Conservation (phyloP, 2,888 invertebrate species). For the Eueremaeus valkanovi region DNA sequence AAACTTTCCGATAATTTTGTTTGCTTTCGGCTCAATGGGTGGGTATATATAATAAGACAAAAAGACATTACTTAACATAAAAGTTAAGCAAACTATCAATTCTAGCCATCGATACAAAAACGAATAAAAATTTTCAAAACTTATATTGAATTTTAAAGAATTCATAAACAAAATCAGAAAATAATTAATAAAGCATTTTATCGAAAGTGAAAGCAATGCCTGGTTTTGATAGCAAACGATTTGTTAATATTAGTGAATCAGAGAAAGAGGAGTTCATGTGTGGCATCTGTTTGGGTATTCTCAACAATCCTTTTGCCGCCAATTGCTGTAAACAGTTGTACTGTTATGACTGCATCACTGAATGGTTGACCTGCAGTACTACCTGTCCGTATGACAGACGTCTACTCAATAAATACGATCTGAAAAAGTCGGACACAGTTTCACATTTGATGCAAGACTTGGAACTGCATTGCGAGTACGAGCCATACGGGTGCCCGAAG, state of each 20-base stretch:
- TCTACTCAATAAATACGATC: neutral
- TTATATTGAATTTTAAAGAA: too few relatives aligned
- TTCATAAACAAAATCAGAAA: too few relatives aligned
- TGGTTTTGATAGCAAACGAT: slow-evolving; percentile 32
- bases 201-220: slow-evolving; percentile 4
- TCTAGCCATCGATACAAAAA: neutral
- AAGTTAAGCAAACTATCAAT: neutral
- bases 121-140: too few relatives aligned
- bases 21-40: neutral
- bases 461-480: slow-evolving; percentile 10
- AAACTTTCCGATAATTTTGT: slow-evolving; percentile 30
- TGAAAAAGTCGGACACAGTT: neutral
- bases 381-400: slow-evolving; percentile 22
- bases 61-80: neutral
- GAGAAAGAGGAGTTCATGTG: slow-evolving; percentile 23
- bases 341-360: slow-evolving; percentile 10
- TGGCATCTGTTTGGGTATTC: slow-evolving; percentile 15
- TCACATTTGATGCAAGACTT: neutral
- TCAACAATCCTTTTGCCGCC: slow-evolving; percentile 19
- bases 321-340: slow-evolving; percentile 24
- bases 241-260: neutral
- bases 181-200: neutral
- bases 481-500: neutral
- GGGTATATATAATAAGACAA: neutral
- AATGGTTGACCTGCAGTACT: slow-evolving; percentile 22